Percentiles rank a stretch among this genome's conserved stretches.
These are phyloP conservation scores for Dipodomys ordii DNA, from an alignment of 2,113 vertebrate genomes.

Conservation along the genomic window DNA sequence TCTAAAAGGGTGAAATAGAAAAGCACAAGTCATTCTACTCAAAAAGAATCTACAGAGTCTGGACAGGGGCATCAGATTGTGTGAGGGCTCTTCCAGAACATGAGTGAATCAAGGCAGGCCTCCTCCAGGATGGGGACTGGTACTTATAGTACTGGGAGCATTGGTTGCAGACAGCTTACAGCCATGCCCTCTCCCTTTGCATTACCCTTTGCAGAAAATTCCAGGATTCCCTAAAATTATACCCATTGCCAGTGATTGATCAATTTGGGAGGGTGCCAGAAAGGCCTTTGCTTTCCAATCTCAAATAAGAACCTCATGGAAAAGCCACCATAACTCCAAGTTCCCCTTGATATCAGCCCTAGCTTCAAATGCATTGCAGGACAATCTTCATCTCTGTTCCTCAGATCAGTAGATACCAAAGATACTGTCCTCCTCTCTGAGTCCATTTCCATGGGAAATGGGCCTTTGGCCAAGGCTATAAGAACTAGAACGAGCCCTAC, in stretches of 20 bases:
- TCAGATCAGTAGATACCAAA: not conserved
- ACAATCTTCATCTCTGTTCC: not conserved
- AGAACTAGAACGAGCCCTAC: not conserved
- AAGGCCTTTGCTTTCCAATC: not conserved
- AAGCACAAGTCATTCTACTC: not conserved
- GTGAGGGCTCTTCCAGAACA: not conserved
- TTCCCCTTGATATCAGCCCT: not conserved
- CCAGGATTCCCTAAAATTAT: not conserved
- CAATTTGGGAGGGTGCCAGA: no score
- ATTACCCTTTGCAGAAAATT: not conserved
- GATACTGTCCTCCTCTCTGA: not conserved
- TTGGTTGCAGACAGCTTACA: not conserved
- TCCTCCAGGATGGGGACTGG: not conserved
- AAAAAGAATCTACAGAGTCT: not conserved
- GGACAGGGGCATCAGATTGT: not conserved
- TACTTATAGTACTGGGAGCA: not conserved
- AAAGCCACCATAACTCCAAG: not conserved
- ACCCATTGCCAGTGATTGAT: not conserved
- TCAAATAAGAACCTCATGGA: not conserved
- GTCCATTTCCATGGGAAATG: not conserved
- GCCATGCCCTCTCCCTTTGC: not conserved
- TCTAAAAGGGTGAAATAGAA: not conserved
- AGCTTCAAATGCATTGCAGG: not conserved
- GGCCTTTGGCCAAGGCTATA: not conserved
- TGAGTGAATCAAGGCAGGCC: rapidly evolving